Base-by-base conservation (phyloP, 2,113 vertebrate genomes). In the cat (Felis catus) region DNA sequence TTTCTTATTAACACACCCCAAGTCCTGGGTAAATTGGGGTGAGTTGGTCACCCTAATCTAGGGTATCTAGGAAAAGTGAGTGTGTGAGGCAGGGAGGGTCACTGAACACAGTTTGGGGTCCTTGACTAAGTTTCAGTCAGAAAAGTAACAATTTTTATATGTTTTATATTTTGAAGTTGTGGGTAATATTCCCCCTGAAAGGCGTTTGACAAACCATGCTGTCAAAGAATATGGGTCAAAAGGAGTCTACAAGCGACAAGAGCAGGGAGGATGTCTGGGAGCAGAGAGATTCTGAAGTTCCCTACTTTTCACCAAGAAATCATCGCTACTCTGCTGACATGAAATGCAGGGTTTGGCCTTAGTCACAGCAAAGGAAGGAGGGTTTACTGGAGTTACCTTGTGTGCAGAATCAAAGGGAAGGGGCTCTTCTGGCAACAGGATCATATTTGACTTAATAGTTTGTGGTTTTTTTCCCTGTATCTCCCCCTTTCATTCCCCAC, bases 71-170 rank as follows among this genome's bases (percentile, higher is more conserved):
- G 29, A 63, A 33, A n/a, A 71, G 27, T 27, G 78, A 73, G 21
- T 63, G 7, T 2, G 10, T 4, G 16, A 11, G 6, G 6, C 27
- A 6, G 0, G 3, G 19, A 1, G 4, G 3, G 8, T 41, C 11
- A 8, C 61, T 61, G 53, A 45, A 18, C 4, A 13, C 4, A n/a
- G 11, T 41, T 55, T 2, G 1, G 18, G 13, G 25, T 63, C 14
- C 25, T 41, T 29, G n/a, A 23, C 29, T 91, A 16, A 12, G 19
- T 27, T 53, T 19, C 23, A 78, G 31, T 27, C 16, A 55, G 84
- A 81, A 18, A 7, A 85, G 81, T 11, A 66, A 16, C 41, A 15
- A 12, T 53, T 90, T 68, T 12, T 55, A 27, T 18, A 58, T 94
- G 23, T 87, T 76, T 89, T 80, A 8, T 27, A 36, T 41, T 92